Base-by-base conservation (phyloP, 2,113 vertebrate genomes). In the Psittacus erithacus region DNA sequence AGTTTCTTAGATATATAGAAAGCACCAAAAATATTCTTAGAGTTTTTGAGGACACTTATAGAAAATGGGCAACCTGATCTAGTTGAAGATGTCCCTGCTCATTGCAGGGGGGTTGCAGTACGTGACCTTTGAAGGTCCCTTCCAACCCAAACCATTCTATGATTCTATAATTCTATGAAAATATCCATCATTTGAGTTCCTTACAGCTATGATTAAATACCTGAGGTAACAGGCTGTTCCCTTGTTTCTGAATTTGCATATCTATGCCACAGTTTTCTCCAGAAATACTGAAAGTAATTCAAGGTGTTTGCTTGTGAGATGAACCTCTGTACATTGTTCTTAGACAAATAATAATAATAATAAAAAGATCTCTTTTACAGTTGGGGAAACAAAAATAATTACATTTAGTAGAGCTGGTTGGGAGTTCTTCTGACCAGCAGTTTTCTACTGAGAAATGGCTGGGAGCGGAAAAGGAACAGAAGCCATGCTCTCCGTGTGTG, bases 401-500 rank as follows among this genome's bases (percentile, higher is more conserved):
- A 23, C 70, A 18, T 82, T 17, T 11, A 67, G 15, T 68, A 59
- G n/a, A 71, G 27, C 11, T 62, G 25, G 13, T 43, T 17, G 23
- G 23, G 82, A 57, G 3, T 43, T 88, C 73, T 79, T 57, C 44
- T 70, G 25, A 28, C 5, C 23, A 75, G 28, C 7, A 53, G 9
- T 17, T 76, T 76, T 83, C 15, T 68, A 27, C 23, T 68, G 29
- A 70, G 62, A 94, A 76, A 67, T 71, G n/a, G 20, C 47, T 68
- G 43, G 47, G 63, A 49, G 43, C 16, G 63, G 84, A n/a, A n/a
- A n/a, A n/a, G n/a, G 1, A 50, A 46, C 24, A 39, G 79, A 75
- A 86, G 22, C 22, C 19, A 7, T 38, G 19, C 12, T 85, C 7
- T 12, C 29, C 2, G 1, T 10, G 20, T 0, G 1, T 43, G 17